phyloP scores from a whole-genome alignment of 2,797 vertebrate species.

The Chromis chromis region DNA sequence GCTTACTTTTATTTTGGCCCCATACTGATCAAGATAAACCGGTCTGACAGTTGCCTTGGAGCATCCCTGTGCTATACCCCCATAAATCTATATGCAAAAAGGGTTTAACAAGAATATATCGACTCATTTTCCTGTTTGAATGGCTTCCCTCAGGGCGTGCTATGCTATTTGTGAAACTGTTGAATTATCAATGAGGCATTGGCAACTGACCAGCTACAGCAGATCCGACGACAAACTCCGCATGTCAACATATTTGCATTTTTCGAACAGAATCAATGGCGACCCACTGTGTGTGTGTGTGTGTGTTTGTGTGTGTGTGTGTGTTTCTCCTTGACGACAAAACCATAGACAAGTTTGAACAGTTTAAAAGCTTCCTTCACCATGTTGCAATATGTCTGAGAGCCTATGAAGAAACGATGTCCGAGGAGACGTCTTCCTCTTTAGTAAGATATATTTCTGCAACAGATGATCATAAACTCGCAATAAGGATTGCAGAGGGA shows the following conservation, averaged over 20 bases:
- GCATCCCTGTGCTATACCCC: not conserved
- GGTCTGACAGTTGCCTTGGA: not conserved
- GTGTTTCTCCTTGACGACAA: not conserved
- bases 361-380: not conserved
- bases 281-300: not conserved
- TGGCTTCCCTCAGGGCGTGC: not conserved
- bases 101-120: not conserved
- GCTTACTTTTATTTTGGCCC: not conserved
- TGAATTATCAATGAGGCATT: constrained; percentile 43
- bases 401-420: not conserved
- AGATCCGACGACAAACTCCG: not conserved
- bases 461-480: not conserved
- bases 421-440: not conserved
- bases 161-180: constrained; percentile 26
- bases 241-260: constrained; percentile 1
- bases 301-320: constrained; percentile 13
- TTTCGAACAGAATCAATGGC: constrained; percentile 21
- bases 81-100: constrained; percentile 4
- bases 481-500: constrained; percentile 1
- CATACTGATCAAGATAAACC: not conserved
- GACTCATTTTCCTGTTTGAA: not conserved
- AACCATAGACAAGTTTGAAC: not conserved
- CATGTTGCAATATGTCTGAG: not conserved
- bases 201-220: not conserved
- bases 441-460: not conserved